Evolutionary conservation across 2,888 invertebrate genomes (phyloP).

Genomic region (Acanthosepion esculentum): DNA sequence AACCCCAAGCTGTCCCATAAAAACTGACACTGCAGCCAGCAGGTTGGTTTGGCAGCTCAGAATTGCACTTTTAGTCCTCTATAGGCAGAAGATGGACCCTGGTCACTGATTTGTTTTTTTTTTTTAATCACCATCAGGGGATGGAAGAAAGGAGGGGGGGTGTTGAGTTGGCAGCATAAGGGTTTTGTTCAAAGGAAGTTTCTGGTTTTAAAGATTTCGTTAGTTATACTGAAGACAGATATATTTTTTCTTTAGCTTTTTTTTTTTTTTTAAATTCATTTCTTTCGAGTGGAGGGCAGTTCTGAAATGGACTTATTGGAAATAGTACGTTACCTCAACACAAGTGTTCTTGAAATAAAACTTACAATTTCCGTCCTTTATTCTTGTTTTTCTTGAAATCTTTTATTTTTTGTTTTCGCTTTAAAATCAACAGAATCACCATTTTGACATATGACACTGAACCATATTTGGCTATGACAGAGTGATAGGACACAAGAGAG

Average conservation of each 20-base stretch:
- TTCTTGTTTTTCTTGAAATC: neutral
- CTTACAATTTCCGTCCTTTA: neutral
- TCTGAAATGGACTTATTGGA: neutral
- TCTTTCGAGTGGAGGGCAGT: neutral
- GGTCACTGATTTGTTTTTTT: neutral
- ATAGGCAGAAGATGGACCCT: neutral
- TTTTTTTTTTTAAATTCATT: slow-evolving; percentile 13
- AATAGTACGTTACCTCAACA: neutral
- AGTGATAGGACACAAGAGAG: too few relatives aligned
- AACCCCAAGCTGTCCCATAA: neutral
- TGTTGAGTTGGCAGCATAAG: neutral
- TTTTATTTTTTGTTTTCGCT: neutral
- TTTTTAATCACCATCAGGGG: neutral
- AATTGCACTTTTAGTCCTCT: slow-evolving; percentile 40
- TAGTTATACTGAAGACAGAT: neutral
- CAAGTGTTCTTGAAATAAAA: slow-evolving; percentile 22
- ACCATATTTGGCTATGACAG: neutral
- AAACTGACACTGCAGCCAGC: slow-evolving; percentile 41
- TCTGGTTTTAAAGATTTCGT: neutral
- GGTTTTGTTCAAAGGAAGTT: neutral
- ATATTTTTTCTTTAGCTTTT: neutral
- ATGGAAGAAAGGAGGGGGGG: neutral
- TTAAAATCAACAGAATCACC: neutral
- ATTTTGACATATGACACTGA: neutral
- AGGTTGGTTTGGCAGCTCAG: slow-evolving; percentile 42